Conservation (phyloP, 2,113 vertebrate species). For the Vulpes lagopus region DNA sequence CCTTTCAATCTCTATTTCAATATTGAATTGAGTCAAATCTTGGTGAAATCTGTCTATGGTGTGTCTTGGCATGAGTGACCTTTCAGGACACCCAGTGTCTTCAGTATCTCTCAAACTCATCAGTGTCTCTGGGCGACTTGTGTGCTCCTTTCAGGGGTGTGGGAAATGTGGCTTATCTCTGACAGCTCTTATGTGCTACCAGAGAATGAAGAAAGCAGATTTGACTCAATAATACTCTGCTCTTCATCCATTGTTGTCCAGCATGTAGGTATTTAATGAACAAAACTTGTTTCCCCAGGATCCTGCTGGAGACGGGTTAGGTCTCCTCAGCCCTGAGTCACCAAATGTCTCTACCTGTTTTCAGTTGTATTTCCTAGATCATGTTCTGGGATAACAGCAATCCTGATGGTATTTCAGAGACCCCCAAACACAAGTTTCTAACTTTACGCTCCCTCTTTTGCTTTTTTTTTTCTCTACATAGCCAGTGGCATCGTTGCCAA, state of each 20-base stretch:
- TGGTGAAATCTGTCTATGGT: neutral
- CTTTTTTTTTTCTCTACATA: neutral
- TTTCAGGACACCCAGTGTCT: no score
- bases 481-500: neutral
- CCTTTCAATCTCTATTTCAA: neutral
- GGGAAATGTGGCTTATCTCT: neutral
- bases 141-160: fast-evolving
- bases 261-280: neutral
- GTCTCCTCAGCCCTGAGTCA: neutral
- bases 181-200: neutral
- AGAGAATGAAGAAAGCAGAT: fast-evolving
- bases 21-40: neutral
- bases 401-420: neutral
- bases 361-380: neutral
- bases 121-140: fast-evolving
- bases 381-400: neutral
- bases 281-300: neutral
- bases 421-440: neutral
- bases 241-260: neutral
- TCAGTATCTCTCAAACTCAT: neutral
- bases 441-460: neutral
- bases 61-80: neutral
- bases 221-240: fast-evolving
- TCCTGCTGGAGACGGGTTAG: neutral
- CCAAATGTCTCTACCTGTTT: neutral